Base-by-base conservation (phyloP, 2,888 invertebrate genomes). In the Tholera decimalis region DNA sequence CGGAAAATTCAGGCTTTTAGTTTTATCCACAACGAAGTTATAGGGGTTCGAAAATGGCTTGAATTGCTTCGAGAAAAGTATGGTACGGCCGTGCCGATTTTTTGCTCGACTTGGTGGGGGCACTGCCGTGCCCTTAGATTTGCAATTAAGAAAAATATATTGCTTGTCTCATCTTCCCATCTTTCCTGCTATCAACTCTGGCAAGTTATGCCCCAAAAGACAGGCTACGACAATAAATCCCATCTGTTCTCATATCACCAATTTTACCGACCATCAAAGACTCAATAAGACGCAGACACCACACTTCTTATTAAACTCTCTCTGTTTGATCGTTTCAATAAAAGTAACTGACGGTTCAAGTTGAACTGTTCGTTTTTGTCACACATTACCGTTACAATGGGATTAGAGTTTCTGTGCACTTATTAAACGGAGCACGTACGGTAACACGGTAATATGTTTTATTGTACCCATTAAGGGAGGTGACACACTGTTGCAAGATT, bases 371-470 rank as follows among this genome's bases (percentile, higher is more conserved):
- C 65, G 73, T 65, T 72, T 75, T 82, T 71, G 77, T 79, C 58
- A 58, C 71, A 57, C 62, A 54, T 77, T 77, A 81, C 63, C 33
- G 51, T 73, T 65, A 69, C 72, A 78, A 79, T 61, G 77, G 65
- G 73, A 79, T 79, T 80, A 76, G 72, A 77, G 73, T 62, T 78
- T 61, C 70, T 61, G 69, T 68, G 49, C 77, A 80, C 85, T 88
- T 88, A 89, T 89, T 89, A 88, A 86, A 85, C 76, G 77, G 77
- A 83, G 82, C 89, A 85, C 91, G 88, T 90, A 82, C 79, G 63
- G 64, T 77, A 77, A 60, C 9, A 55, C 35, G 75, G 78, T 89
- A 84, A 88, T 87, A 89, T 88, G 88, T 88, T 89, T 86, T 85
- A 88, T 72, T 80, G 51, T 47, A 62, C 33, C 57, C 20, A 33